phyloP scores from a whole-genome alignment of 2,797 vertebrate species.

The Paramormyrops hopkinsi region DNA sequence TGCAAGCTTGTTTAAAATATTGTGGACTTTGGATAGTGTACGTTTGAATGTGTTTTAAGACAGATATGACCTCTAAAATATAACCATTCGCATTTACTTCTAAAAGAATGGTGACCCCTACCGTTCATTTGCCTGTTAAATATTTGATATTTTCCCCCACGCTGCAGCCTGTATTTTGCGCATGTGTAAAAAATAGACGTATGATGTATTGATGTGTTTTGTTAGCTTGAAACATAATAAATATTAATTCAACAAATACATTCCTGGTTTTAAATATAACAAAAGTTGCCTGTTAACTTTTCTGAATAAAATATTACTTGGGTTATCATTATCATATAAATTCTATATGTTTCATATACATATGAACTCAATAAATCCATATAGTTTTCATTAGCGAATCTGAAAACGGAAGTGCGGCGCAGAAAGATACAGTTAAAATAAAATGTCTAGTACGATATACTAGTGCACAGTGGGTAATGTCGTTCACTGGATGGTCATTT shows the following conservation, averaged over 20 bases:
- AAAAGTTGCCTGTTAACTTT: not conserved
- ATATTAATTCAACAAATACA: not conserved
- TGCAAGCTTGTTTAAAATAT: not conserved
- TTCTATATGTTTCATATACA: not conserved
- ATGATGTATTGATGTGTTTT: not conserved
- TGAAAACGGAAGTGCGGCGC: not conserved
- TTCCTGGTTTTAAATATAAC: not conserved
- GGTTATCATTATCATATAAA: not conserved
- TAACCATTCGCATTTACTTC: not conserved
- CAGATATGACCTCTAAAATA: not conserved
- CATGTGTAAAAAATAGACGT: not conserved
- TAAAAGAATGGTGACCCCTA: conserved; percentile 6
- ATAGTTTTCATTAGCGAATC: not conserved
- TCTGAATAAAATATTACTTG: not conserved
- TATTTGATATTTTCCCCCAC: not conserved
- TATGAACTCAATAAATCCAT: not conserved
- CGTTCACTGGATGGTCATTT: not conserved
- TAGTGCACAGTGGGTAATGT: conserved; percentile 9
- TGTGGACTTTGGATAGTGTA: not conserved
- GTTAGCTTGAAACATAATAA: conserved; percentile 3
- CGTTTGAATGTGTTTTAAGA: not conserved
- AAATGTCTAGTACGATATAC: not conserved
- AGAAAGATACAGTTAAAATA: not conserved
- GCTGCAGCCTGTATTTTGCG: not conserved
- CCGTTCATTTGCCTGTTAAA: not conserved